Conservation (phyloP, 37 sponge, comb jelly and placozoan genomes). For the Amphimedon queenslandica region DNA sequence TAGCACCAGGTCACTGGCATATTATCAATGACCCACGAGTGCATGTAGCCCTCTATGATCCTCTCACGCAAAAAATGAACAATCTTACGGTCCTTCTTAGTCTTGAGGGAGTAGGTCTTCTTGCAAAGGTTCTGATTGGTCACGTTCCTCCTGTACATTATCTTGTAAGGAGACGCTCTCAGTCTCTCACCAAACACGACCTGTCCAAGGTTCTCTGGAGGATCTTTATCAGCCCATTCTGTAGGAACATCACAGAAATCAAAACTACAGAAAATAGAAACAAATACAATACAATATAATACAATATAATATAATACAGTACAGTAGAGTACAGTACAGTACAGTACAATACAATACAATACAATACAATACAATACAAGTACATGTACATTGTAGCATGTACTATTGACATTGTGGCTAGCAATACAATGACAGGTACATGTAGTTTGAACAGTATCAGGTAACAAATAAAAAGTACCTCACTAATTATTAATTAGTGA, state of each 20-base stretch:
- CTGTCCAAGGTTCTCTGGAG: slow-evolving; percentile 96
- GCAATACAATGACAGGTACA: no score
- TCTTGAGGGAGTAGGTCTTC: slow-evolving; percentile 15
- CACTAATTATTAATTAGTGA: no score
- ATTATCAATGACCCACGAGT: slow-evolving; percentile 93
- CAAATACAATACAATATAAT: background rate
- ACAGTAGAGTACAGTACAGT: no score
- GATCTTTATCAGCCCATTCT: slow-evolving; percentile 46
- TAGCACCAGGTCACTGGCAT: slow-evolving; percentile 99
- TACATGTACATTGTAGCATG: slow-evolving; percentile 3
- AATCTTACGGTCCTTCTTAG: slow-evolving; percentile 18
- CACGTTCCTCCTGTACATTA: background rate
- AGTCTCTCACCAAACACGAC: slow-evolving; percentile 76
- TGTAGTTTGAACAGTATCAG: no score
- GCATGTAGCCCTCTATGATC: slow-evolving; percentile 74
- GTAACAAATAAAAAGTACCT: no score
- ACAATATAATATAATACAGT: no score
- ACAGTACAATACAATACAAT: no score
- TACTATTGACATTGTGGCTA: no score
- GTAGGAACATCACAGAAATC: slow-evolving; percentile 81
- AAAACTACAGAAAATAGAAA: slow-evolving; percentile 59
- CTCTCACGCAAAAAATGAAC: slow-evolving; percentile 51
- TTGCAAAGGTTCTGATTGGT: background rate
- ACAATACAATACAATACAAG: background rate
- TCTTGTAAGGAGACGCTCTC: slow-evolving; percentile 48